phyloP scores from a whole-genome alignment of 2,113 vertebrate genomes.

The Tursiops truncatus region DNA sequence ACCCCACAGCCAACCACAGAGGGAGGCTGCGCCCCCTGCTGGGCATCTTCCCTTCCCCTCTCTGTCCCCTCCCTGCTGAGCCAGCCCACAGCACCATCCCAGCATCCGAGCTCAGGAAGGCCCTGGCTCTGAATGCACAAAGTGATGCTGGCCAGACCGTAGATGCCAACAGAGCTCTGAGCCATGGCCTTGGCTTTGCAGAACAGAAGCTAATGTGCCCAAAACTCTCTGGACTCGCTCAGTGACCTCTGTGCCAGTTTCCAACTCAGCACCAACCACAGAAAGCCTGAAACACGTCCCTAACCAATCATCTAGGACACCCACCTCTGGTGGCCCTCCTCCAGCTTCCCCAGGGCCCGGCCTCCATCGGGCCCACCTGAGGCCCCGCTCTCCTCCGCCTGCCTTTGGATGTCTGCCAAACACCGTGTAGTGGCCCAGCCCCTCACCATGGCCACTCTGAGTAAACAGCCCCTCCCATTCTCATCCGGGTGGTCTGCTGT shows the following conservation, averaged over 20 bases:
- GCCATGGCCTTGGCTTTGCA: fast-evolving
- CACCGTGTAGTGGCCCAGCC: fast-evolving
- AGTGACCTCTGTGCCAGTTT: fast-evolving
- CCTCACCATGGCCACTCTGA: fast-evolving
- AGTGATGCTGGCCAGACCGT: fast-evolving
- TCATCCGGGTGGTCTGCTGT: fast-evolving
- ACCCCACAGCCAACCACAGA: fast-evolving
- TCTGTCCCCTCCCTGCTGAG: fast-evolving
- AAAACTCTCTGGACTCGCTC: fast-evolving
- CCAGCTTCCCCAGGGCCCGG: fast-evolving
- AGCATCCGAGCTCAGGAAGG: background rate
- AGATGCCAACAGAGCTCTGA: background rate
- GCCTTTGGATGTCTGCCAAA: background rate
- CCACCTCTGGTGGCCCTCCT: fast-evolving
- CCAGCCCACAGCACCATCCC: fast-evolving
- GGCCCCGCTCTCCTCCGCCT: fast-evolving
- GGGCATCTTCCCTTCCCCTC: fast-evolving
- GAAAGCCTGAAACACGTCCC: background rate
- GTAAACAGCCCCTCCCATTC: fast-evolving
- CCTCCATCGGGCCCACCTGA: fast-evolving
- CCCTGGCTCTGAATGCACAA: fast-evolving
- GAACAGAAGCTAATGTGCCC: fast-evolving
- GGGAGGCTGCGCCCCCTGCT: fast-evolving
- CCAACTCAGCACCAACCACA: fast-evolving
- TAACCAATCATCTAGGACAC: fast-evolving